A percentile compares a stretch with the other conserved stretches of the same genome.
These are phyloP conservation scores for Dendrolimus houi DNA, from an alignment of 2,888 invertebrate species.

Conservation along the genomic window DNA sequence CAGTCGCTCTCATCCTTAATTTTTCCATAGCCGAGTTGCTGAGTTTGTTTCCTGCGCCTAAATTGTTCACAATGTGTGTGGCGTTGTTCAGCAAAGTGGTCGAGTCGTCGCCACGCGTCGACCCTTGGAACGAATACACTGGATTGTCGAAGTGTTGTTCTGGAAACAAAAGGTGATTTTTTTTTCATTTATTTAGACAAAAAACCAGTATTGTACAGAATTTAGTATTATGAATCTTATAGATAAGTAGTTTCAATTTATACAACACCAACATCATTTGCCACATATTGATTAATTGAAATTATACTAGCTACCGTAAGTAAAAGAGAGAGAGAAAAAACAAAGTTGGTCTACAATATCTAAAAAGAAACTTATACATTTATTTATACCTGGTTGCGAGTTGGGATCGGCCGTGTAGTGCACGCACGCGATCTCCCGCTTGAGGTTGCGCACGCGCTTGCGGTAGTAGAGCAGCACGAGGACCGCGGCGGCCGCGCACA, in stretches of 20 bases:
- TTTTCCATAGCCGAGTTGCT: conserved; percentile 78
- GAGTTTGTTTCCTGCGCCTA: conserved; percentile 59
- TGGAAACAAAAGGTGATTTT: too few species aligned
- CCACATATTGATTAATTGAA: too few species aligned
- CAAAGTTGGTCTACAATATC: too few species aligned
- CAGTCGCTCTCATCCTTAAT: conserved; percentile 66
- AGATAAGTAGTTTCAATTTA: too few species aligned
- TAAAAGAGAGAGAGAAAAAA: too few species aligned
- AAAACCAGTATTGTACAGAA: too few species aligned
- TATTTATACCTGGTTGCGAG: conserved; percentile 74
- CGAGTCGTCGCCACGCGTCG: conserved; percentile 71
- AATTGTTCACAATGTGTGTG: conserved; percentile 76
- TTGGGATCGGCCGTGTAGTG: conserved; percentile 90
- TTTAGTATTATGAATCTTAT: too few species aligned
- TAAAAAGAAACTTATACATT: too few species aligned
- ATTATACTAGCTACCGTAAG: too few species aligned
- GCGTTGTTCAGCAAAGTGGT: conserved; percentile 74
- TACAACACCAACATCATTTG: too few species aligned
- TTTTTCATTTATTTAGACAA: too few species aligned
- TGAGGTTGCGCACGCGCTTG: conserved; percentile 86
- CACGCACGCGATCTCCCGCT: conserved; percentile 91
- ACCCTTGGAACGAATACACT: conserved; percentile 85
- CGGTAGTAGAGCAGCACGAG: conserved; percentile 86
- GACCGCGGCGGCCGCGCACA: conserved; percentile 76
- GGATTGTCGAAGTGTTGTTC: conserved; percentile 94